Conservation (phyloP, 2,888 invertebrate genomes). For the Drosophila merina region DNA sequence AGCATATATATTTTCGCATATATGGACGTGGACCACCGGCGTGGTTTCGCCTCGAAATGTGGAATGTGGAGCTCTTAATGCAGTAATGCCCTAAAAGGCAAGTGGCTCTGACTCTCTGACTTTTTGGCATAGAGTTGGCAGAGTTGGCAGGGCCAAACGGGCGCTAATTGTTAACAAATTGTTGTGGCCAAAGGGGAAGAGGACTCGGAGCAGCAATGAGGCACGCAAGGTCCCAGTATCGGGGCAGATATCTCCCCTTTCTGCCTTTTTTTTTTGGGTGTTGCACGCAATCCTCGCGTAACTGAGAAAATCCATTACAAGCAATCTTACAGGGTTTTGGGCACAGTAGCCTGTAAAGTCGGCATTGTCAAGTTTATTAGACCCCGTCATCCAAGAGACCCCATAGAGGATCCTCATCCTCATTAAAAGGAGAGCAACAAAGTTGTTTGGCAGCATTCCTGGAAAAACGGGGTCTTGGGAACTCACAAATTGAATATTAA, state of each 20-base stretch:
- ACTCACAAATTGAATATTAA: slow-evolving; percentile 34
- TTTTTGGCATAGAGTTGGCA: slow-evolving; percentile 52
- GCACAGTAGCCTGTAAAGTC: slow-evolving; percentile 16
- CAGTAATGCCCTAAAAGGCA: slow-evolving; percentile 44
- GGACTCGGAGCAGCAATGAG: slow-evolving; percentile 1
- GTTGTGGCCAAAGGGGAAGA: slow-evolving; percentile 46
- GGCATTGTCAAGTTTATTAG: slow-evolving; percentile 35
- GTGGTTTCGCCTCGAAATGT: slow-evolving; percentile 39
- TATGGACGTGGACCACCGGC: slow-evolving; percentile 52
- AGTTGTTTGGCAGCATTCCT: slow-evolving; percentile 5
- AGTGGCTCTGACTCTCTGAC: slow-evolving; percentile 42
- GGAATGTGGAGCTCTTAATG: slow-evolving; percentile 56
- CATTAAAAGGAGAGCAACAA: slow-evolving; percentile 11
- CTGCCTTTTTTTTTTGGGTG: slow-evolving; percentile 10
- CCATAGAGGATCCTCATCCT: background rate
- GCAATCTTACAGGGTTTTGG: slow-evolving; percentile 17
- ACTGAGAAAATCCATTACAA: slow-evolving; percentile 62
- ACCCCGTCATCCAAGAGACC: background rate
- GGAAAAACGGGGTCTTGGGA: background rate
- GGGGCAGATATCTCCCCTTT: slow-evolving; percentile 5
- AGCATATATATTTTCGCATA: background rate
- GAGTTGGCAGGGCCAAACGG: background rate
- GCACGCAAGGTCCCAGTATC: slow-evolving; percentile 29
- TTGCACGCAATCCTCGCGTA: slow-evolving; percentile 71
- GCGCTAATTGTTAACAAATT: slow-evolving; percentile 78